Conservation (phyloP, 2,113 vertebrate species). For the Pygoscelis adeliae region DNA sequence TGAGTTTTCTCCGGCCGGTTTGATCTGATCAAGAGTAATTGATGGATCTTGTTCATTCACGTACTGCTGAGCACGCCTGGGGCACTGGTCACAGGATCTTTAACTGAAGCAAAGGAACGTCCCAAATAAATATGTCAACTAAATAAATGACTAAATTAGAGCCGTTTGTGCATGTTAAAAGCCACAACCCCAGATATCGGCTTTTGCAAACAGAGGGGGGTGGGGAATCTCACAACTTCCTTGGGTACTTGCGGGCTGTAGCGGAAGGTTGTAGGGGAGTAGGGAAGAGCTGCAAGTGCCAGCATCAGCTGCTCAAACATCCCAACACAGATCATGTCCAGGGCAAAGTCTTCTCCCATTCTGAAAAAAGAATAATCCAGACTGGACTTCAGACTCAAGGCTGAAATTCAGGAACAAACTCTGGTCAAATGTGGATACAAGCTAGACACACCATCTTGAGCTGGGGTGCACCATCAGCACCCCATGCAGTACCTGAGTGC, state of each 20-base stretch:
- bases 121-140: constrained; percentile 74
- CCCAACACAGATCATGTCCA: not conserved
- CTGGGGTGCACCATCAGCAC: not conserved
- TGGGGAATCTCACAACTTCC: not conserved
- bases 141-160: constrained; percentile 75
- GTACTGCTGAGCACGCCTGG: constrained; percentile 48
- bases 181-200: constrained; percentile 36
- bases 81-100: constrained; percentile 53
- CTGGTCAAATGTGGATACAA: not conserved
- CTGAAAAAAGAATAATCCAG: not conserved
- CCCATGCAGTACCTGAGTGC: not conserved
- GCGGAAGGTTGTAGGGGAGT: not conserved
- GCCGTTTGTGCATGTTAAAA: constrained; percentile 63
- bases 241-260: not conserved
- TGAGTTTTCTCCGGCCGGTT: constrained; percentile 24
- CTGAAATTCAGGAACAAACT: not conserved
- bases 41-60: constrained; percentile 63
- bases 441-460: not conserved
- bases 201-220: not conserved
- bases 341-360: not conserved
- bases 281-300: not conserved
- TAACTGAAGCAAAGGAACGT: constrained; percentile 66
- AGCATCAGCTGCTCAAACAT: not conserved
- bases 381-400: not conserved
- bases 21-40: constrained; percentile 67